Evolutionary conservation across 2,888 invertebrate genomes (phyloP).

Genomic region (Rhingia campestris): DNA sequence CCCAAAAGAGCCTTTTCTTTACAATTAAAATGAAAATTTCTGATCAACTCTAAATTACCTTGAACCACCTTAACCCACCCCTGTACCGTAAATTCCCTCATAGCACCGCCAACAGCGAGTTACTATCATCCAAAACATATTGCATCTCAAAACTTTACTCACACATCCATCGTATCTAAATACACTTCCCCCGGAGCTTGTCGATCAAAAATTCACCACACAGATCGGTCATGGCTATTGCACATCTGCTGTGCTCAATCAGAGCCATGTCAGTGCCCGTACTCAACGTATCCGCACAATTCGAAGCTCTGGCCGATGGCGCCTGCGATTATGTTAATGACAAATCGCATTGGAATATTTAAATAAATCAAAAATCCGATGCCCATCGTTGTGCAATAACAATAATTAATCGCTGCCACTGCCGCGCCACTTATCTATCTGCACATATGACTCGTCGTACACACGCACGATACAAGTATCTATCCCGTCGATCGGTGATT

Average conservation of each 20-base stretch:
- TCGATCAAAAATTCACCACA: background rate
- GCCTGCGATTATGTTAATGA: slow-evolving; percentile 61
- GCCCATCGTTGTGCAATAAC: slow-evolving; percentile 64
- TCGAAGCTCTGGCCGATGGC: slow-evolving; percentile 43
- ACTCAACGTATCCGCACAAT: background rate
- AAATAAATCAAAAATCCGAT: slow-evolving; percentile 57
- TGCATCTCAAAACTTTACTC: background rate
- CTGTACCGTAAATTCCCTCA: no score
- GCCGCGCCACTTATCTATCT: slow-evolving; percentile 30
- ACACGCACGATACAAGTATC: slow-evolving; percentile 25
- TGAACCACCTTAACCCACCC: no score
- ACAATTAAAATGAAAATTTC: no score
- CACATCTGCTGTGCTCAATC: slow-evolving; percentile 3
- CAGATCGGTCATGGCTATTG: slow-evolving; percentile 18
- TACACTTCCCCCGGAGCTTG: background rate
- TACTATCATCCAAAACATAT: background rate
- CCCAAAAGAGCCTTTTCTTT: no score
- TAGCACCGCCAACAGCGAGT: no score
- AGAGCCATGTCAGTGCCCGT: slow-evolving; percentile 5
- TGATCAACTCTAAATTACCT: no score
- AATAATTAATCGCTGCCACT: slow-evolving; percentile 58
- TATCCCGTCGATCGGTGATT: slow-evolving; percentile 19
- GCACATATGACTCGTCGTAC: slow-evolving; percentile 2
- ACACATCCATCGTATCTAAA: background rate
- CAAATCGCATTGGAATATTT: slow-evolving; percentile 55